A percentile compares a stretch with the other conserved stretches of the same genome.
phyloP scores from a whole-genome alignment of 2,888 invertebrate species.

The Agrypnus murinus region DNA sequence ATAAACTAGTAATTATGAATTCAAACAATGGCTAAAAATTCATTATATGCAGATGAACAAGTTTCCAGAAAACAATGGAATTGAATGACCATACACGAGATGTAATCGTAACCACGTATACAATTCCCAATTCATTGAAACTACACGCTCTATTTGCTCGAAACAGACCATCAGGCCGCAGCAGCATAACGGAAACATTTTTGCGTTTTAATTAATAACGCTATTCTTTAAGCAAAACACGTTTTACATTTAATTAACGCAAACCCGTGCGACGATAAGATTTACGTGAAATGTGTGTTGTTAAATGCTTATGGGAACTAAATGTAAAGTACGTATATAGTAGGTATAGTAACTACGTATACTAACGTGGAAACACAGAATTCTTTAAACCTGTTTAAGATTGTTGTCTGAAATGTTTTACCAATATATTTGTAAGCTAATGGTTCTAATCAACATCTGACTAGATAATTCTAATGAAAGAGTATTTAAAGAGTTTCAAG shows the following conservation, averaged over 20 bases:
- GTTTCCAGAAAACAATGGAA: slow-evolving; percentile 18
- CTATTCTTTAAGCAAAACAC: background rate
- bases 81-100: slow-evolving; percentile 24
- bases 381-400: no score
- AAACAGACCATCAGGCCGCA: slow-evolving; percentile 32
- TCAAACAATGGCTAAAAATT: slow-evolving; percentile 20
- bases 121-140: slow-evolving; percentile 37
- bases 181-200: slow-evolving; percentile 35
- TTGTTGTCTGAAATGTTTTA: no score
- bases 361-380: no score
- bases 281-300: no score
- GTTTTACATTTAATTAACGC: slow-evolving; percentile 7
- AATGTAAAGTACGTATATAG: no score
- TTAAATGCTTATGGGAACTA: no score
- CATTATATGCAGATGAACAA: slow-evolving; percentile 36
- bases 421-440: no score
- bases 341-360: no score
- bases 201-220: slow-evolving; percentile 40
- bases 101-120: slow-evolving; percentile 28
- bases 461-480: no score
- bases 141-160: slow-evolving; percentile 37
- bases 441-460: no score
- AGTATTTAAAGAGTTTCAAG: no score
- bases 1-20: slow-evolving; percentile 4
- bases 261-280: no score